These are phyloP conservation scores for Electrona antarctica DNA, from an alignment of 2,113 vertebrate genomes.

Conservation along the genomic window DNA sequence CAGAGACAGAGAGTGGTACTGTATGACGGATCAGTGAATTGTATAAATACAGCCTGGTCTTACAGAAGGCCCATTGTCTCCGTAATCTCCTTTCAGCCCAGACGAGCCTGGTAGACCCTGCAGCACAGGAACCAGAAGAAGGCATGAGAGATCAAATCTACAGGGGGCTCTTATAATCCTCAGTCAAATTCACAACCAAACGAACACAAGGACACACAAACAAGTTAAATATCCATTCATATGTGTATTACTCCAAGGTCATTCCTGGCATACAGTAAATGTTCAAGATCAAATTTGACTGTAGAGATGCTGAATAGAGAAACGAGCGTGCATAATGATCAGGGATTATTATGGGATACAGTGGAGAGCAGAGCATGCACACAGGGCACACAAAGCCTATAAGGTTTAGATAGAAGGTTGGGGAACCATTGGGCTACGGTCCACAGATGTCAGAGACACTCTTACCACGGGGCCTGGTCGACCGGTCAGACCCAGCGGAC, in stretches of 20 bases:
- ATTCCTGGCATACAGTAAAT: background rate
- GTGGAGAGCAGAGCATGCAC: background rate
- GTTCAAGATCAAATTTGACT: conserved; percentile 6
- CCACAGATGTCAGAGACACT: conserved; percentile 23
- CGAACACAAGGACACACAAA: background rate
- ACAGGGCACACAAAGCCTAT: conserved; percentile 19
- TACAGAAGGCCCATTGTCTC: conserved; percentile 67
- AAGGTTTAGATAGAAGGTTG: conserved; percentile 18
- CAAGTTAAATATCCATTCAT: background rate
- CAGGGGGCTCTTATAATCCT: conserved; percentile 4
- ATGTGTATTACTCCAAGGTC: conserved; percentile 6
- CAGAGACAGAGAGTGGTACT: background rate
- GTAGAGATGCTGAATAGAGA: background rate
- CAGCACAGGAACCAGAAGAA: conserved; percentile 28
- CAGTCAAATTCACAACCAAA: conserved; percentile 10
- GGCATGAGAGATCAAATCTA: background rate
- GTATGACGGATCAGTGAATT: conserved; percentile 2
- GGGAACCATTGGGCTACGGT: conserved; percentile 12
- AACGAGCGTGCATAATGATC: conserved; percentile 17
- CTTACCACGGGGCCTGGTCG: conserved; percentile 87
- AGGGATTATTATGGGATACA: background rate
- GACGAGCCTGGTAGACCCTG: conserved; percentile 72
- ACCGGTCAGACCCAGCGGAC: conserved; percentile 85
- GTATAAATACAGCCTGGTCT: conserved; percentile 29
- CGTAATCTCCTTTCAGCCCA: conserved; percentile 75